Percentiles rank a stretch among this genome's conserved stretches.
Conservation (phyloP, 2,888 invertebrate species). For the Sarcophaga variegata region DNA sequence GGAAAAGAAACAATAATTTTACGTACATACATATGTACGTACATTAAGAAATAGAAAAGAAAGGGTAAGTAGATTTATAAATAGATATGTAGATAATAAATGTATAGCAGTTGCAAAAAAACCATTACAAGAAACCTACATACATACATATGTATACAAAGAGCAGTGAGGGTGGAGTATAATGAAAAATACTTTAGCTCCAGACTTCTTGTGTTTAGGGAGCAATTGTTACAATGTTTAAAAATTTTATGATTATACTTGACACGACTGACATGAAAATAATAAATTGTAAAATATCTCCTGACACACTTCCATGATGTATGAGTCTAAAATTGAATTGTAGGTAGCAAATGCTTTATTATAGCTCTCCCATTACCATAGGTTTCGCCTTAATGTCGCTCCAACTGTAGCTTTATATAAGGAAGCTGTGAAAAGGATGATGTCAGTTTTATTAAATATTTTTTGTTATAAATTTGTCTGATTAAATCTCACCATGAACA, state of each 20-base stretch:
- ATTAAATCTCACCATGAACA: constrained; percentile 46
- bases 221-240: constrained; percentile 38
- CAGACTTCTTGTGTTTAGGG: constrained; percentile 53
- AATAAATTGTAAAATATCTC: constrained; percentile 62
- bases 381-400: constrained; percentile 18
- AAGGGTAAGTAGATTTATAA: too few species aligned
- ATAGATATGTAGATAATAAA: too few species aligned
- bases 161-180: constrained; percentile 38
- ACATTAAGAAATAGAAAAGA: not conserved
- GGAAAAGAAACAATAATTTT: too few species aligned
- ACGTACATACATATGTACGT: too few species aligned
- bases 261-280: constrained; percentile 62
- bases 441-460: constrained; percentile 63
- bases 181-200: constrained; percentile 41
- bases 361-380: constrained; percentile 65
- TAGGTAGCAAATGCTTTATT: constrained; percentile 53
- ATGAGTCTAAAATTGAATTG: constrained; percentile 68
- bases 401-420: not conserved
- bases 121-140: not conserved
- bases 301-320: constrained; percentile 70
- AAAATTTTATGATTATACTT: constrained; percentile 42
- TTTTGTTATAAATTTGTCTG: constrained; percentile 8
- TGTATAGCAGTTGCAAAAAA: not conserved
- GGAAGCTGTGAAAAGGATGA: constrained; percentile 69
- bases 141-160: not conserved